Evolutionary conservation across 2,888 invertebrate genomes (phyloP), one percentile per base, ranked within the genome.

Genomic region (Octodonta nipae): DNA sequence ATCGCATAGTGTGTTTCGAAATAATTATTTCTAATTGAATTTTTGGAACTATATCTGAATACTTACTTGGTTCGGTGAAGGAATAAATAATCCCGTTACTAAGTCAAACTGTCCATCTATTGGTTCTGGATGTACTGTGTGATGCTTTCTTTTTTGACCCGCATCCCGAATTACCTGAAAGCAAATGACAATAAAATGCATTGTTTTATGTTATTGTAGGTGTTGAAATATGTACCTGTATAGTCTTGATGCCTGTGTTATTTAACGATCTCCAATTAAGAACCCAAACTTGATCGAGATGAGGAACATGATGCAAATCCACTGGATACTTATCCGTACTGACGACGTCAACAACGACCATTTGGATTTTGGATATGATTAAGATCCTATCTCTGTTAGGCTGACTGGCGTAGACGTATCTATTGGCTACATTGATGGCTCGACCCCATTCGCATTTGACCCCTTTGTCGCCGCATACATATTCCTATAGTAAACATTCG

Each of bases 21-120:
- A n/a, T n/a, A n/a, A n/a, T n/a, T n/a, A n/a, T n/a, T n/a, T n/a
- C n/a, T n/a, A n/a, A n/a, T n/a, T n/a, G n/a, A n/a, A n/a, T n/a
- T n/a, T n/a, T n/a, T n/a, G n/a, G n/a, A n/a, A n/a, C n/a, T n/a
- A n/a, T 3, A 4, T 22, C 4, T 4, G 3, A 3, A 6, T 10
- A 30, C 34, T 37, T 42, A 71, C 71, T 61, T 71, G 68, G 37
- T 60, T 57, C 13, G 67, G 55, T 11, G 71, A 68, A 4, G 75
- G 76, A 41, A 76, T 68, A 54, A 71, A 75, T 15, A 77, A 60
- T 33, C 70, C 68, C 44, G 69, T 67, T 4, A 80, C 78, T 45
- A 78, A 64, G 60, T 81, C 80, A 55, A 80, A 80, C 52, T 78
- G 76, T 8, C 78, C 78, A 49, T 79, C 78, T 26, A 81, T 76